Base-by-base conservation (phyloP, 1,140 invertebrate species). In the Lordiphosa mommai region DNA sequence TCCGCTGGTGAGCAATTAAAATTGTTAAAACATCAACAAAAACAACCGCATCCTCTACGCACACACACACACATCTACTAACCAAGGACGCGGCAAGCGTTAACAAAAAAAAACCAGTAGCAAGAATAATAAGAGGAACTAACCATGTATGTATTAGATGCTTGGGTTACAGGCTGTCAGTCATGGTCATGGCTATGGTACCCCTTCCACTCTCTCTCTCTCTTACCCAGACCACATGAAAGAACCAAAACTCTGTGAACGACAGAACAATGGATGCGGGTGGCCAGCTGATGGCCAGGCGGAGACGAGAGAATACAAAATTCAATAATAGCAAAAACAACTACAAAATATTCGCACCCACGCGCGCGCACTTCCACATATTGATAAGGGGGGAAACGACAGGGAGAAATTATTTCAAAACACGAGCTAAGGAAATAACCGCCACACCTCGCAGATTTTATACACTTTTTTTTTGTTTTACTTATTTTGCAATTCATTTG, bases 1-100 rank as follows among this genome's bases (percentile, higher is more conserved):
- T 60, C 36, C 40, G 30, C 61, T 38, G 61, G 65, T 68, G 71
- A 82, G 70, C 74, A 82, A 80, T 80, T 80, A 82, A 74, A 63
- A 82, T 80, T 74, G 38, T 23, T 33, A 44, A 66, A 53, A 20
- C 48, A 37, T 65, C 8, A 61, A 52, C 44, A 65, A 55, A 53
- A 51, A 34, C 33, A 47, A 65, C 44, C 52, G 34, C 69, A 72
- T 29, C 16, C 33, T n/a, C 17, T 27, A 33, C 16, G 49, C 52
- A 38, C 29, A 47, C 44, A 27, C 6, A 58, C 36, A 33, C 38
- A 38, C 51, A 61, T 49, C 37, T 56, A 52, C 17, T 29, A 51
- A 16, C 32, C 67, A 68, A 77, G 58, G 67, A 56, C 63, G 38
- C 32, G 56, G 41, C 47, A 47, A 58, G 52, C 53, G 72, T 64